A percentile compares a stretch with the other conserved stretches of the same genome.
These are phyloP conservation scores for Exaiptasia diaphana DNA, from an alignment of 64 coral and sea anemone genomes.

Conservation along the genomic window DNA sequence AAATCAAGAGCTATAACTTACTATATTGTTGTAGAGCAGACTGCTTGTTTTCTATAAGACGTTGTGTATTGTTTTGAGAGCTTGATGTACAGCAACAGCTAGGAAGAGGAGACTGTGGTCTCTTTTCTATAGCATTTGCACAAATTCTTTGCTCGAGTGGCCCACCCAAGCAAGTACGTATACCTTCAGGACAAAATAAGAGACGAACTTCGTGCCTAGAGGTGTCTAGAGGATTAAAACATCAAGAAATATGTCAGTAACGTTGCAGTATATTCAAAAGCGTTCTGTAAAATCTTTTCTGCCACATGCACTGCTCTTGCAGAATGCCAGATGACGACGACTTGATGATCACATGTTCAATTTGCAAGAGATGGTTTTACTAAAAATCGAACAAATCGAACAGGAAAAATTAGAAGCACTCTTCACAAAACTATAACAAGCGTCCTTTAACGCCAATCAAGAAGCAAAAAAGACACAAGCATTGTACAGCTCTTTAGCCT, in stretches of 20 bases:
- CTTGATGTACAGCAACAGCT: conserved; percentile 52
- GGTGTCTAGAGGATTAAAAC: not conserved
- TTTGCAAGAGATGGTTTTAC: conserved; percentile 28
- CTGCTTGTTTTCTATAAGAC: conserved; percentile 14
- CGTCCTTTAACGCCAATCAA: too few species aligned
- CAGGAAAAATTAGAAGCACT: too few species aligned
- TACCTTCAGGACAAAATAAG: conserved; percentile 34
- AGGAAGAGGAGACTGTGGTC: conserved; percentile 33
- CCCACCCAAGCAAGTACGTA: not conserved
- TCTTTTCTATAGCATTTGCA: conserved; percentile 51
- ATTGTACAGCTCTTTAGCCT: too few species aligned
- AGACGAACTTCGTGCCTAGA: conserved; percentile 5
- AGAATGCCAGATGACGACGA: conserved; percentile 44
- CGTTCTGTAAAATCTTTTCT: conserved; percentile 21
- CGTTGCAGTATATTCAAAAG: not conserved
- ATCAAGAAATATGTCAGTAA: not conserved
- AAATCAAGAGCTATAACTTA: conserved; percentile 19
- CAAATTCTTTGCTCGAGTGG: conserved; percentile 4
- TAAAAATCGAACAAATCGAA: too few species aligned
- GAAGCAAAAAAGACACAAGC: too few species aligned
- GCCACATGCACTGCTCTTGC: conserved; percentile 26
- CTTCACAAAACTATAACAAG: too few species aligned
- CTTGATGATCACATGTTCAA: not conserved
- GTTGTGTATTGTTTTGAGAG: not conserved
- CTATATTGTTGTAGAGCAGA: conserved; percentile 32